phyloP scores from a whole-genome alignment of 2,797 vertebrate species.

The Cuculus canorus region DNA sequence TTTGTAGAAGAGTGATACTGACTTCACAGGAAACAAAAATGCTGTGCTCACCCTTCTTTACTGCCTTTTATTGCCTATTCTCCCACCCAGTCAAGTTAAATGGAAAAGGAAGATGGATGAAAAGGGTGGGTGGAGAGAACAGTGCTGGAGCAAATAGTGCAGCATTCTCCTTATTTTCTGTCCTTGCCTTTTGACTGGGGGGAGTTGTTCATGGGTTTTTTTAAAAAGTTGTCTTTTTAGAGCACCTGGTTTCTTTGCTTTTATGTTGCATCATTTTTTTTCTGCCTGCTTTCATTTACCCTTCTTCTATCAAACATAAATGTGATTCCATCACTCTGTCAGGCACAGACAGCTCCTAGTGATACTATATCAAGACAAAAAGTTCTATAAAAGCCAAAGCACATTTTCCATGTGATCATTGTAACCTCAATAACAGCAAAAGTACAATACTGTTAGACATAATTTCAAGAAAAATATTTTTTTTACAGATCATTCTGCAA shows the following conservation, averaged over 20 bases:
- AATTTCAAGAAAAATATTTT: background rate
- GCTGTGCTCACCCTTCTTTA: background rate
- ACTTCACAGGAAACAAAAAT: conserved; percentile 28
- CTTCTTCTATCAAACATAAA: conserved; percentile 61
- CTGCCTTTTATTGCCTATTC: background rate
- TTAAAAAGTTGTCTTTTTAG: conserved; percentile 30
- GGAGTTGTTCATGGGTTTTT: background rate
- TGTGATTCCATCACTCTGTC: conserved; percentile 15
- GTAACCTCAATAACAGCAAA: conserved; percentile 37
- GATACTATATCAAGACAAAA: conserved; percentile 42
- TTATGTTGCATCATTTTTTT: background rate
- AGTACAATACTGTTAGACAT: background rate
- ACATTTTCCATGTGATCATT: conserved; percentile 34
- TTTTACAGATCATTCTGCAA: background rate
- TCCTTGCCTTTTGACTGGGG: conserved; percentile 2
- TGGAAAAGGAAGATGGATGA: conserved; percentile 10
- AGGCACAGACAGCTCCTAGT: conserved; percentile 14
- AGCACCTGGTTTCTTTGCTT: conserved; percentile 35
- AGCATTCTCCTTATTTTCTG: background rate
- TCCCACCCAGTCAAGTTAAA: background rate
- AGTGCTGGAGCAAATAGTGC: conserved; percentile 14
- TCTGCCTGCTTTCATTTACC: conserved; percentile 55
- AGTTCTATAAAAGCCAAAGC: conserved; percentile 31
- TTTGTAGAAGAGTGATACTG: conserved; percentile 26
- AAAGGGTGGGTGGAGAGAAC: background rate